These are phyloP conservation scores for Papilio xuthus DNA, from an alignment of 1,140 invertebrate genomes.

Conservation along the genomic window DNA sequence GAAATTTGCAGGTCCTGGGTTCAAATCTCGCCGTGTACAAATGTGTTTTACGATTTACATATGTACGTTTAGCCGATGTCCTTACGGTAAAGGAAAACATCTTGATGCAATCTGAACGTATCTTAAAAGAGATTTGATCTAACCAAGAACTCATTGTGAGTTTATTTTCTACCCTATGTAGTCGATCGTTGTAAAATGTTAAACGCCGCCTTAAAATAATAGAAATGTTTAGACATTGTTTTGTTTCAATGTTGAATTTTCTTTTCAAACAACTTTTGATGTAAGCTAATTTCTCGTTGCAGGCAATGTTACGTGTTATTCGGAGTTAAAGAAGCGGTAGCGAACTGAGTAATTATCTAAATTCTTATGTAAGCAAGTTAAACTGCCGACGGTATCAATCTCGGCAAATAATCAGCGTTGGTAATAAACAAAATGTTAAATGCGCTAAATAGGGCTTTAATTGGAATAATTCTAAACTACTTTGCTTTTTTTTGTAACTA, in stretches of 20 bases:
- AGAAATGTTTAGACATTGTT: conserved; percentile 10
- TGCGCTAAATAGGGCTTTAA: neutral
- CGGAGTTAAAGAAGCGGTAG: conserved; percentile 20
- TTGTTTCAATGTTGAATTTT: conserved; percentile 12
- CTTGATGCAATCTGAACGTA: too few relatives aligned
- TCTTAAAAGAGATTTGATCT: too few relatives aligned
- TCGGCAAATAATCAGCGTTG: neutral
- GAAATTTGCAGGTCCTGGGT: too few relatives aligned
- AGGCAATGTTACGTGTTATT: conserved; percentile 24
- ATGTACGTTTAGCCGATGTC: too few relatives aligned
- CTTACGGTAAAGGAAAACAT: too few relatives aligned
- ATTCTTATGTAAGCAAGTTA: conserved; percentile 14
- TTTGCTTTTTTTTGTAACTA: neutral
- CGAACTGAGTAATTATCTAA: conserved; percentile 13
- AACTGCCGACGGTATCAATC: conserved; percentile 6
- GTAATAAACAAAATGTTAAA: conserved; percentile 10
- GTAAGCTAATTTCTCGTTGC: conserved; percentile 2
- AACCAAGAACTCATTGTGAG: too few relatives aligned
- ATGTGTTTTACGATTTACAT: too few relatives aligned
- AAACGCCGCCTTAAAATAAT: neutral
- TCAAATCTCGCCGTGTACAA: too few relatives aligned
- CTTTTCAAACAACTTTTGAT: neutral
- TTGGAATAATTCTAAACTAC: neutral
- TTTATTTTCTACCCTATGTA: too few relatives aligned
- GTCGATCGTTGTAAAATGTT: neutral